Base-by-base conservation (phyloP, 2,797 vertebrate genomes). In the Pseudochromis fuscus region DNA sequence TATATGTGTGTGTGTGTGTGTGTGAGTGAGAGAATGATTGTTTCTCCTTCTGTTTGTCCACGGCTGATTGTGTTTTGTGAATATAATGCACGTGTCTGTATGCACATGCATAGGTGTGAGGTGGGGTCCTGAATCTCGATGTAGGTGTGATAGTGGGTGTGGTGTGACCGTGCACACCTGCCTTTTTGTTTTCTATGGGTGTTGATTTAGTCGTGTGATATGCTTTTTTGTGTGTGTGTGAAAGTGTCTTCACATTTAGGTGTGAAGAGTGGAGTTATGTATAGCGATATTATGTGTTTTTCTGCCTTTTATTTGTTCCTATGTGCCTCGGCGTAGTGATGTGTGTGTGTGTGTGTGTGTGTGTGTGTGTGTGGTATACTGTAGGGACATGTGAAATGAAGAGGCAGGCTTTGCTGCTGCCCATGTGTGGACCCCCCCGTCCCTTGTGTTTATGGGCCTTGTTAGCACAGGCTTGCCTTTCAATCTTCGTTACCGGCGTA, bases 401-500 rank as follows among this genome's bases (percentile, higher is more conserved):
- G 94, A 95, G 91, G 92, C 92, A 85, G 70, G 63, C 91, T 93
- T 95, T 94, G 93, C 94, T 91, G 93, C 92, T 91, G 93, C 92
- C 94, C 94, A 93, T 94, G 94, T 95, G 93, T 94, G 93, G 93
- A 77, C 75, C 60, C 72, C 64, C 45, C 30, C 31, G 33, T 85
- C 84, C 81, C 82, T 75, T 72, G 81, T 89, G 91, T 96, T 95
- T 95, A 95, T 95, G 94, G 91, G 92, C 3, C 84, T 93, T 94
- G 94, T 96, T 96, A 95, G 93, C 94, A 91, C 93, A 63, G 93
- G 94, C 95, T 95, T 94, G 94, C 93, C 96, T 96, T 96, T 97
- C 97, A 96, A 96, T 96, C 96, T 97, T 96, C 87, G 94, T 94
- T 95, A 92, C 94, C 80, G 92, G 94, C 94, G 95, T 94, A 95